Percentiles rank a stretch among this genome's conserved stretches.
phyloP scores from a whole-genome alignment of 2,797 vertebrate species.

The Meriones psammophilus region DNA sequence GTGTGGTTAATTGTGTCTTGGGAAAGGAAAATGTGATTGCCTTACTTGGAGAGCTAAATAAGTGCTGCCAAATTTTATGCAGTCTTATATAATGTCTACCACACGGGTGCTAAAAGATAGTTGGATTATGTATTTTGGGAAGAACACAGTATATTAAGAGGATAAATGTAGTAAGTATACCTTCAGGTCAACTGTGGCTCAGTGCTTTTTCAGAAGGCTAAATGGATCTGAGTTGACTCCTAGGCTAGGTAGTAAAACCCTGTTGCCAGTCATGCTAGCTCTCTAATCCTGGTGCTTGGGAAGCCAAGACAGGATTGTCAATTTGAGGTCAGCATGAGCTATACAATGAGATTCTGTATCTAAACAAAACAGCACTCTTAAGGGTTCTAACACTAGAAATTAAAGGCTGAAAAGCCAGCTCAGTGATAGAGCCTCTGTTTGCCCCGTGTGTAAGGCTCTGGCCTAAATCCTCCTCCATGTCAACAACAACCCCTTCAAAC shows the following conservation, averaged over 20 bases:
- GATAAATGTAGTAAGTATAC: slow-evolving; percentile 2
- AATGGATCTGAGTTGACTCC: background rate
- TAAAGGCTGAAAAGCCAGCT: background rate
- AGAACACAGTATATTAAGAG: slow-evolving; percentile 28
- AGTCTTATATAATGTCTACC: background rate
- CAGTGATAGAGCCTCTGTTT: background rate
- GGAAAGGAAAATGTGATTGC: slow-evolving; percentile 44
- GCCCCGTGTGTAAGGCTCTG: background rate
- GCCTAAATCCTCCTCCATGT: background rate
- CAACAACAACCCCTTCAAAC: background rate
- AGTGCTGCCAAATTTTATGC: slow-evolving; percentile 48
- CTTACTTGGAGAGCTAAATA: slow-evolving; percentile 9
- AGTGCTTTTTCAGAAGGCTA: slow-evolving; percentile 31
- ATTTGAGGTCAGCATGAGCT: background rate
- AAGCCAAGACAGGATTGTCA: background rate
- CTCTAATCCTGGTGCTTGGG: background rate
- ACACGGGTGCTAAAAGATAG: slow-evolving; percentile 24
- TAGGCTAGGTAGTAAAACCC: background rate
- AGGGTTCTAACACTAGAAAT: background rate
- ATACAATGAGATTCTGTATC: background rate
- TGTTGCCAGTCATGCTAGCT: background rate
- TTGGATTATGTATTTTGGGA: slow-evolving; percentile 53
- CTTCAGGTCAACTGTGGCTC: slow-evolving; percentile 9
- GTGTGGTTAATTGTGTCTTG: background rate
- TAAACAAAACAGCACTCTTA: background rate